Base-by-base conservation (phyloP, 64 coral and sea anemone species). In the Montipora capricornis region DNA sequence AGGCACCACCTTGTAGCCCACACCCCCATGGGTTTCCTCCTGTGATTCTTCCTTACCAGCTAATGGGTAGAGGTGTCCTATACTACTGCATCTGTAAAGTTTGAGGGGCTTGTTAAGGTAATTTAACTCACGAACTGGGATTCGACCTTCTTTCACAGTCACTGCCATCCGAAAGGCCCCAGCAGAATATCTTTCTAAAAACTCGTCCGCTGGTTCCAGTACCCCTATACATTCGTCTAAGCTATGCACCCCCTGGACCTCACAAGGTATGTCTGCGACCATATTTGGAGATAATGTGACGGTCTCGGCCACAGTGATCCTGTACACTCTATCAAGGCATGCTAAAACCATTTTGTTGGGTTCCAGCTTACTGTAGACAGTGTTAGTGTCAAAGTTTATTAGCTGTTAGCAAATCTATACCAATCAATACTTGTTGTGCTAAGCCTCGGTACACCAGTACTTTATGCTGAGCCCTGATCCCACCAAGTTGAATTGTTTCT, bases 361-460 rank as follows among this genome's bases (percentile, higher is more conserved):
- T 44, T 68, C 17, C 71, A 73, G 29, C 47, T 93, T 57, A 5
- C 50, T 51, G 9, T 84, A 16, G 26, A 66, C 55, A 75, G 47
- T 61, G 47, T 61, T 68, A 37, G 14, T 67, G 37, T 57, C 50
- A 64, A 85, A 85, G 82, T 85, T 78, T 93, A 82, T 93, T 69
- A 5, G 81, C 14, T 50, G 67, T 78, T 20, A 93, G 60, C 52
- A 80, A 78, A 68, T 93, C 83, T 44, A 84, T 73, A 7, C 91
- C 61, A 67, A 93, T 67, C 4, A 88, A 83, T 20, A 88, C 67
- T 47, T 93, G 82, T 47, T 70, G 75, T 2, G 76, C 51, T 9
- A 87, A 68, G 17, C 19, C 84, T 17, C 74, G 76, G 13, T 75
- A 87, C 5, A 93, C 83, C 4, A 78, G 84, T 24, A 93, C 81